Base-by-base conservation (phyloP, 2,888 invertebrate genomes). In the Agrilus mali region DNA sequence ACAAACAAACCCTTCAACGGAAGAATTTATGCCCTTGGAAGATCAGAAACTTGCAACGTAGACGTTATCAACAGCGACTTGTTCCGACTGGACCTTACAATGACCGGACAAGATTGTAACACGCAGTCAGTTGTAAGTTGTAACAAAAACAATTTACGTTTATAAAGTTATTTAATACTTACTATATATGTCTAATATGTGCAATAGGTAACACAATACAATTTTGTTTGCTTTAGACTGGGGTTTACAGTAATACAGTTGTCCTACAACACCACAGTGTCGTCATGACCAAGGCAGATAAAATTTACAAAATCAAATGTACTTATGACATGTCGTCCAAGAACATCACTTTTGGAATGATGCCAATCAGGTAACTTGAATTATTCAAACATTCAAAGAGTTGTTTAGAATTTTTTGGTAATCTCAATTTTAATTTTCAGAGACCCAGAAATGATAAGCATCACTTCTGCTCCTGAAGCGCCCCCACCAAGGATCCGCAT, bases 331-430 rank as follows among this genome's bases (percentile, higher is more conserved):
- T 93, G 86, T 88, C 90, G 52, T 90, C 93, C 15, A 89, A 90
- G 74, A 93, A 93, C 68, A 90, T 93, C 56, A 92, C 93, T 32
- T 93, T 93, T 72, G 93, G 93, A 72, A 92, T 93, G 92, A 90
- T 92, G 84, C 93, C 93, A 50, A 90, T 93, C 68, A 82, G 86
- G 82, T 82, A 63, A 64, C 69, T 40, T 3, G 27, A 20, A 20
- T 6, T 20, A 20, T 20, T 20, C 20, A 6, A 20, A 20, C 20
- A 1, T 2, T 12, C 17, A 13, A 13, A 20, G 20, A 20, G 6
- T 20, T 20, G 20, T 6, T 6, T 20, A 20, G 20, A 7, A 20
- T 20, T 32, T n/a, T 38, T 44, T 43, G n/a, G 13, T 39, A 14
- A 15, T 22, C n/a, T 37, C 38, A 34, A 27, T 37, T 22, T 14